Conservation (phyloP, 2,113 vertebrate species). For the Zosterops borbonicus region DNA sequence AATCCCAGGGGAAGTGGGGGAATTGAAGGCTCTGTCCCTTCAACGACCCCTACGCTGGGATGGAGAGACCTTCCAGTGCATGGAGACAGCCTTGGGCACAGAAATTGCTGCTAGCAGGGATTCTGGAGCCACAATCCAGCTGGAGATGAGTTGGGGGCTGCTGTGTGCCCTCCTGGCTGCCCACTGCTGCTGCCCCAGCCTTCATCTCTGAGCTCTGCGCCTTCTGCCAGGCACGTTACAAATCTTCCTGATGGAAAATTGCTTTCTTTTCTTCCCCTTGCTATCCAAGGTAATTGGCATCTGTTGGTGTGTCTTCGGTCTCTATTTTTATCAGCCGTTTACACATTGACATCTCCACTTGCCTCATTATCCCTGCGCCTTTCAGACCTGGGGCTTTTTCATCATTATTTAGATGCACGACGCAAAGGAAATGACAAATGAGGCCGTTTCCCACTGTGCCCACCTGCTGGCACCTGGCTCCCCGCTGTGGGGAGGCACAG, state of each 20-base stretch:
- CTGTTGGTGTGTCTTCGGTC: not conserved
- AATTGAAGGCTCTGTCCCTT: not conserved
- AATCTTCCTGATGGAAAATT: not conserved
- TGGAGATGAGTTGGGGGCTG: accelerated
- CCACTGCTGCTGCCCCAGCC: not conserved
- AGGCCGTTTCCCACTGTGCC: not conserved
- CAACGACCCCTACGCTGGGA: not conserved
- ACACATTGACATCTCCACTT: not conserved
- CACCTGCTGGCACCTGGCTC: not conserved
- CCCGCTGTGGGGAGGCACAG: not conserved
- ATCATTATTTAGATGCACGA: not conserved
- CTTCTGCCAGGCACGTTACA: not conserved
- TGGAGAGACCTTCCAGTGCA: accelerated
- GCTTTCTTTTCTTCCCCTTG: not conserved
- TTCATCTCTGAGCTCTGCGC: not conserved
- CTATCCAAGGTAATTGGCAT: not conserved
- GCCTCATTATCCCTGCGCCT: not conserved
- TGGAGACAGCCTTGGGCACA: not conserved
- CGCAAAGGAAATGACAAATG: not conserved
- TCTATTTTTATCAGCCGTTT: not conserved
- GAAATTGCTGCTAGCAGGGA: not conserved
- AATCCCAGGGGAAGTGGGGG: not conserved
- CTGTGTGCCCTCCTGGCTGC: accelerated
- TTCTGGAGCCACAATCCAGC: not conserved
- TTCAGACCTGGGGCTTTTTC: constrained; percentile 6